Percentiles rank a stretch among this genome's conserved stretches.
Conservation (phyloP, 2,888 invertebrate species). For the Oxyscelio sp. region DNA sequence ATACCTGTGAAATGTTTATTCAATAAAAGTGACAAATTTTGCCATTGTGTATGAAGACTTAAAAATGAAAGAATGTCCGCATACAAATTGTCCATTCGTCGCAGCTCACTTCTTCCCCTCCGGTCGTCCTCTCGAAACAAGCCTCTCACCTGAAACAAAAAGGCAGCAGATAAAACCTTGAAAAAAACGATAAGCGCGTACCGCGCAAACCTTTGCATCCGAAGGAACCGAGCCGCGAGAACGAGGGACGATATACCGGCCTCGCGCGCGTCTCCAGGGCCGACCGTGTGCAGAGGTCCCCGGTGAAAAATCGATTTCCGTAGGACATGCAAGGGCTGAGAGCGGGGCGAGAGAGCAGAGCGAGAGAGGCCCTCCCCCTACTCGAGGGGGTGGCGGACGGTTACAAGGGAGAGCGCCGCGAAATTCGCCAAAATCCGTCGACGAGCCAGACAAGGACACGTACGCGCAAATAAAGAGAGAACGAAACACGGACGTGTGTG, state of each 20-base stretch:
- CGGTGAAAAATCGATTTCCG: slow-evolving; percentile 76
- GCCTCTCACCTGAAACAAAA: slow-evolving; percentile 5
- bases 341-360: slow-evolving; percentile 33
- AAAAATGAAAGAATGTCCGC: neutral
- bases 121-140: no score
- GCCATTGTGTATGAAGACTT: no score
- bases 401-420: slow-evolving; percentile 36
- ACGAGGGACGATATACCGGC: slow-evolving; percentile 24
- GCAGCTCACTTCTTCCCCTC: neutral
- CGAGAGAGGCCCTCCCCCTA: no score
- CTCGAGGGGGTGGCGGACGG: slow-evolving; percentile 27
- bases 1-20: no score
- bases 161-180: slow-evolving; percentile 3
- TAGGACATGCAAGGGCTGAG: slow-evolving; percentile 73
- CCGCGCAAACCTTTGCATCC: slow-evolving; percentile 5
- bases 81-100: neutral
- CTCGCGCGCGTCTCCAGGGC: slow-evolving; percentile 68
- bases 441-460: slow-evolving; percentile 27
- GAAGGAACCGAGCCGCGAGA: slow-evolving; percentile 1
- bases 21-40: no score
- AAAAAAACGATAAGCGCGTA: slow-evolving; percentile 5
- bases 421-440: slow-evolving; percentile 73
- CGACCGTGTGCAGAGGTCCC: slow-evolving; percentile 70
- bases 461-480: slow-evolving; percentile 15
- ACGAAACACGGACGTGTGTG: neutral